phyloP scores from a whole-genome alignment of 2,797 vertebrate genomes.

The Remorina albescens region DNA sequence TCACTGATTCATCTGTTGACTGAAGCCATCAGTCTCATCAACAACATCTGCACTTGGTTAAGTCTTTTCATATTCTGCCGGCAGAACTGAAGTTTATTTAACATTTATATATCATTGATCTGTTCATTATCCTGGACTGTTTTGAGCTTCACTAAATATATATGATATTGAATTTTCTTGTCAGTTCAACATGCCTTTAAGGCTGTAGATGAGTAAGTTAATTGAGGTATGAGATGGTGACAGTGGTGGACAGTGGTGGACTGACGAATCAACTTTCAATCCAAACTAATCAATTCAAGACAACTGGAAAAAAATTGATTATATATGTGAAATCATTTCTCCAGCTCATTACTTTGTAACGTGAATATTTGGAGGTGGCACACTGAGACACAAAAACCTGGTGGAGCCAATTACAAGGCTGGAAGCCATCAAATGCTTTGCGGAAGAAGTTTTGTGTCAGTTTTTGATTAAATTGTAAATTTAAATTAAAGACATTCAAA shows the following conservation, averaged over 20 bases:
- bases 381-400: neutral
- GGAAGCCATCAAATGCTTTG: too few relatives aligned
- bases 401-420: neutral
- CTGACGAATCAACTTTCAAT: neutral
- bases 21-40: slow-evolving; percentile 21
- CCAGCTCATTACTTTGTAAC: too few relatives aligned
- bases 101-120: neutral
- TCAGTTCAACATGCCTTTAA: neutral
- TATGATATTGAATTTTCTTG: neutral
- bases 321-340: neutral
- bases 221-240: neutral
- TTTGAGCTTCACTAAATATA: neutral
- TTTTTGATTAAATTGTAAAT: too few relatives aligned
- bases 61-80: neutral
- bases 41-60: neutral
- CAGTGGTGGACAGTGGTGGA: neutral
- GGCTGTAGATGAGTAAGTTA: neutral
- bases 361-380: neutral
- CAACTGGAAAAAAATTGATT: neutral
- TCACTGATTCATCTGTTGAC: slow-evolving; percentile 26
- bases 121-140: neutral
- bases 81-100: neutral
- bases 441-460: too few relatives aligned
- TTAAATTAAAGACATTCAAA: neutral
- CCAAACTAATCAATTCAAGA: neutral